phyloP scores from a whole-genome alignment of 2,888 invertebrate species.

The Onthophagus sagittarius region DNA sequence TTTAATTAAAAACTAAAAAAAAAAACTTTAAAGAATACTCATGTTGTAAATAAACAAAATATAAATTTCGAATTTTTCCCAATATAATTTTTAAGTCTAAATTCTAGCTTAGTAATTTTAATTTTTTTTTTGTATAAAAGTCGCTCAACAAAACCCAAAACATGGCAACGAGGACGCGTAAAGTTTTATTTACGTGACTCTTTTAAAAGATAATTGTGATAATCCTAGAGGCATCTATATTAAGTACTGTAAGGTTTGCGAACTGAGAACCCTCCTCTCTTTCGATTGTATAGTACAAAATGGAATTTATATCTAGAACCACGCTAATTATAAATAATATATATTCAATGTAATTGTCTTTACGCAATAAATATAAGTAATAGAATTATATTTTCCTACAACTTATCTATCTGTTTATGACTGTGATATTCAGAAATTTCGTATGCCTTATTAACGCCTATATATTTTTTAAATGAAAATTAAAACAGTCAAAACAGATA shows the following conservation, averaged over 20 bases:
- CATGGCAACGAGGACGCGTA: slow-evolving; percentile 29
- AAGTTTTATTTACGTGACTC: slow-evolving; percentile 35
- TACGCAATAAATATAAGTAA: slow-evolving; percentile 19
- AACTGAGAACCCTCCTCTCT: not conserved
- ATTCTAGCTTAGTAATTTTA: slow-evolving; percentile 1
- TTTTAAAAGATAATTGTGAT: slow-evolving; percentile 19
- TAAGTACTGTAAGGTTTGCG: slow-evolving; percentile 20
- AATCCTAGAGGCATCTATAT: slow-evolving; percentile 24
- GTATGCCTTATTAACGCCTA: slow-evolving; percentile 32
- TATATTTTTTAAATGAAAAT: slow-evolving; percentile 24
- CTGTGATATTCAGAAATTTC: slow-evolving; percentile 37
- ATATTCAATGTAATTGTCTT: slow-evolving; percentile 14
- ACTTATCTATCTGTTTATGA: slow-evolving; percentile 38
- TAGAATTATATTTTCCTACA: slow-evolving; percentile 28
- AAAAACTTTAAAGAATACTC: not conserved
- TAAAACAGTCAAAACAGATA: slow-evolving; percentile 21
- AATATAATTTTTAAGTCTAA: not conserved
- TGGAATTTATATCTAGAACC: not conserved
- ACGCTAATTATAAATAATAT: not conserved
- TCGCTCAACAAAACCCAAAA: slow-evolving; percentile 10
- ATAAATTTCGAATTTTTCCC: not conserved
- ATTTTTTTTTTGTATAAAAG: slow-evolving; percentile 7
- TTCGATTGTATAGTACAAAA: slow-evolving; percentile 12
- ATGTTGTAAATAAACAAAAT: slow-evolving; percentile 9
- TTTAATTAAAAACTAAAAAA: not conserved